Conservation (phyloP, 2,888 invertebrate genomes). For the Lasius platythorax region DNA sequence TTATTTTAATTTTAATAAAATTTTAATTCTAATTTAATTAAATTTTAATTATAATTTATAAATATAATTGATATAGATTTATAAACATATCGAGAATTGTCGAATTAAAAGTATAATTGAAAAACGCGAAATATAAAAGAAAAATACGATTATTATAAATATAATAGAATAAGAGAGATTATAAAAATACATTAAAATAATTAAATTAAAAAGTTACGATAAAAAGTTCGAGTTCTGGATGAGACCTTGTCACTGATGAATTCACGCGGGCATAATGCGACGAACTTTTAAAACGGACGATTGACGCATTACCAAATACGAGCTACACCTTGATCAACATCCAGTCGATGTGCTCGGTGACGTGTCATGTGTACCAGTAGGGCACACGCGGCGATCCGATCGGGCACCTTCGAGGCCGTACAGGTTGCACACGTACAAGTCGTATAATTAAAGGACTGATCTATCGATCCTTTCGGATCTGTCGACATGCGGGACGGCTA, state of each 20-base stretch:
- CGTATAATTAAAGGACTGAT: conserved; percentile 79
- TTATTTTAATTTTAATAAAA: background rate
- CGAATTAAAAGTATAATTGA: background rate
- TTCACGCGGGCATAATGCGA: background rate
- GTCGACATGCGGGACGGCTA: conserved; percentile 76
- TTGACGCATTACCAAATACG: conserved; percentile 36
- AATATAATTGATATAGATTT: background rate
- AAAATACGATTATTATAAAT: background rate
- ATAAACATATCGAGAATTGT: background rate
- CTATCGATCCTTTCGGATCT: conserved; percentile 79
- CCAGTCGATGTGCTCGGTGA: conserved; percentile 50
- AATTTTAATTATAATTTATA: background rate
- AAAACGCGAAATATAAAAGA: background rate
- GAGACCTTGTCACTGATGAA: background rate
- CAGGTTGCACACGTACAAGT: conserved; percentile 55
- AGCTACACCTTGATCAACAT: conserved; percentile 60
- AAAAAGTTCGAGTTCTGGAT: background rate
- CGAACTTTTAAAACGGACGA: conserved; percentile 12
- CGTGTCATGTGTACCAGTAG: conserved; percentile 61
- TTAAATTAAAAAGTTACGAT: background rate
- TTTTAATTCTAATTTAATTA: background rate
- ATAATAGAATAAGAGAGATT: background rate
- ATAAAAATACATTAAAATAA: background rate
- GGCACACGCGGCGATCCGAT: conserved; percentile 60
- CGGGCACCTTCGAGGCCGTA: conserved; percentile 20